phyloP scores from a whole-genome alignment of 1,140 invertebrate genomes.

The Sitophilus oryzae region DNA sequence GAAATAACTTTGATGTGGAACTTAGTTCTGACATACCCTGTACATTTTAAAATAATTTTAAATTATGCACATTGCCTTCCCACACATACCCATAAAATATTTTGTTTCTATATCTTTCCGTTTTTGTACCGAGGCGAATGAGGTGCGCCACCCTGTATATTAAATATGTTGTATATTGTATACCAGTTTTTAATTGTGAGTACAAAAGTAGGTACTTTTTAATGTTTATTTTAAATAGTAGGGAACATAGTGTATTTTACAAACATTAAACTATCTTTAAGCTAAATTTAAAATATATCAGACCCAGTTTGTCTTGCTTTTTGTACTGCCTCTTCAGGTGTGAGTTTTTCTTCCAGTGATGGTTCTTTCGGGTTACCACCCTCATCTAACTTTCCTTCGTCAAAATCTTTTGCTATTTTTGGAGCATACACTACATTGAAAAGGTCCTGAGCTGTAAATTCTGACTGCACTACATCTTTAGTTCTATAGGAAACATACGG shows the following conservation, averaged over 20 bases:
- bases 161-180: too few species aligned
- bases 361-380: constrained; percentile 66
- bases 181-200: too few species aligned
- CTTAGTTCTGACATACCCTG: too few species aligned
- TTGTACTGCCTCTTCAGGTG: constrained; percentile 62
- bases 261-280: not conserved
- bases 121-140: too few species aligned
- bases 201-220: too few species aligned
- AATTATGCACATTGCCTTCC: too few species aligned
- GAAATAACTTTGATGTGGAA: too few species aligned
- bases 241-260: not conserved
- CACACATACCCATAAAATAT: too few species aligned
- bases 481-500: constrained; percentile 89
- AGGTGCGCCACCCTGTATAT: too few species aligned
- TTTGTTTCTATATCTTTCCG: too few species aligned
- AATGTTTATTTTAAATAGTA: too few species aligned
- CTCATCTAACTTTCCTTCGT: constrained; percentile 60
- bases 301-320: constrained; percentile 67
- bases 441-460: constrained; percentile 78
- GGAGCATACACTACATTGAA: constrained; percentile 76
- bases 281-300: constrained; percentile 61
- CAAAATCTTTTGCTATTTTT: constrained; percentile 76
- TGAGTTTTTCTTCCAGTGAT: constrained; percentile 63
- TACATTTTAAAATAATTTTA: too few species aligned
- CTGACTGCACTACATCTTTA: constrained; percentile 64